Conservation (phyloP, 2,113 vertebrate species). For the Phaethon lepturus region DNA sequence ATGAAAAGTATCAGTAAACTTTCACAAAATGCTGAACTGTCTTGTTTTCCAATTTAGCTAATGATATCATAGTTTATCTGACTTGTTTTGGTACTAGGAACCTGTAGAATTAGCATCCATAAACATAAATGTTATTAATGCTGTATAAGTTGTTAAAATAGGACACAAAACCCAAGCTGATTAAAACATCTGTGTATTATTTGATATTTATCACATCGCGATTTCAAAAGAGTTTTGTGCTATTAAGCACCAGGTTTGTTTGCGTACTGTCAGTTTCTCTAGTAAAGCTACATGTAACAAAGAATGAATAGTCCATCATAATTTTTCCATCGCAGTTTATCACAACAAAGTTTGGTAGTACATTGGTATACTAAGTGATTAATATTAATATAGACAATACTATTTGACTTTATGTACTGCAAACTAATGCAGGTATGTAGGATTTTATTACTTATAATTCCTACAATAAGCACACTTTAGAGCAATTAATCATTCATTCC, state of each 20-base stretch:
- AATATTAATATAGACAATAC: conserved; percentile 20
- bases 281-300: neutral
- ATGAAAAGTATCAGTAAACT: neutral
- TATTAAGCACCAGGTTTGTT: neutral
- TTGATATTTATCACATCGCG: neutral
- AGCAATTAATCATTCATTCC: conserved; percentile 81
- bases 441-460: conserved; percentile 74
- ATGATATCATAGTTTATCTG: neutral
- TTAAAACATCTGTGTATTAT: neutral
- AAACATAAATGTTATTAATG: neutral
- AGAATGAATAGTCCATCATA: neutral
- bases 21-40: neutral
- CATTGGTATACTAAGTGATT: neutral
- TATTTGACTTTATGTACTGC: conserved; percentile 50
- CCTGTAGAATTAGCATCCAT: neutral
- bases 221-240: neutral
- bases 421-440: conserved; percentile 66
- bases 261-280: neutral
- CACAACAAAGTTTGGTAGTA: conserved; percentile 29
- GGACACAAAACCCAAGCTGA: neutral
- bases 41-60: neutral
- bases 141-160: neutral
- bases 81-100: neutral
- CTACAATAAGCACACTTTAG: conserved; percentile 72
- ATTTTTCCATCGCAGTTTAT: conserved; percentile 1